phyloP scores from a whole-genome alignment of 2,888 invertebrate species.

The Bombylius major region DNA sequence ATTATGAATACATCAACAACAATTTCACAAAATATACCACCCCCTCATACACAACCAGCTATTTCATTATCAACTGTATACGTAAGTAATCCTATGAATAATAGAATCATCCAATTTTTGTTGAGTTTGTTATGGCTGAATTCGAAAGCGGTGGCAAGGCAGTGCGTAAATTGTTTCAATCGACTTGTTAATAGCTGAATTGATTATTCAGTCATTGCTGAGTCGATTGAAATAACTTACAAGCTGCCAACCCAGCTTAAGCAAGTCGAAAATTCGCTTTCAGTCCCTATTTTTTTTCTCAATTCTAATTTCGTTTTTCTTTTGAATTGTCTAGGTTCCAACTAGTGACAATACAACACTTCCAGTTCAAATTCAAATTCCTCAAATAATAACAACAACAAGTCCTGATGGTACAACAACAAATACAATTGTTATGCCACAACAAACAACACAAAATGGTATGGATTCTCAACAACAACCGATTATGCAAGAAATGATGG shows the following conservation, averaged over 20 bases:
- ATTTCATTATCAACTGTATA: conserved; percentile 15
- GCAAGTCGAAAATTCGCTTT: too few species aligned
- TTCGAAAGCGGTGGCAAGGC: too few species aligned
- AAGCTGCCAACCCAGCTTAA: too few species aligned
- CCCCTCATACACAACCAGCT: conserved; percentile 12
- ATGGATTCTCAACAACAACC: conserved; percentile 7
- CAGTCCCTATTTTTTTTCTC: too few species aligned
- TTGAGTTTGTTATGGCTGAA: too few species aligned
- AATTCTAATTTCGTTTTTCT: background rate
- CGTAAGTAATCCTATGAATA: conserved; percentile 2
- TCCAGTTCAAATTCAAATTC: conserved; percentile 54
- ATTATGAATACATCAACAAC: background rate
- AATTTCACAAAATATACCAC: conserved; percentile 1
- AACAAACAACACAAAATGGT: conserved; percentile 3
- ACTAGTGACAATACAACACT: conserved; percentile 44
- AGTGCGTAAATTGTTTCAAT: too few species aligned
- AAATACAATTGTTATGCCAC: conserved; percentile 17
- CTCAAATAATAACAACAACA: conserved; percentile 33
- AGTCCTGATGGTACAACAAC: conserved; percentile 12
- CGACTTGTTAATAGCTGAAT: too few species aligned
- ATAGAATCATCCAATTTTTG: too few species aligned
- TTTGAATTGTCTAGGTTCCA: conserved; percentile 39
- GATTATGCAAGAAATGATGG: conserved; percentile 3
- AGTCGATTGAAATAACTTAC: too few species aligned
- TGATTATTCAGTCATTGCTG: too few species aligned